Evolutionary conservation across 2,888 invertebrate genomes (phyloP), one percentile per base, ranked within the genome.

Genomic region (Lochmaea crataegi): DNA sequence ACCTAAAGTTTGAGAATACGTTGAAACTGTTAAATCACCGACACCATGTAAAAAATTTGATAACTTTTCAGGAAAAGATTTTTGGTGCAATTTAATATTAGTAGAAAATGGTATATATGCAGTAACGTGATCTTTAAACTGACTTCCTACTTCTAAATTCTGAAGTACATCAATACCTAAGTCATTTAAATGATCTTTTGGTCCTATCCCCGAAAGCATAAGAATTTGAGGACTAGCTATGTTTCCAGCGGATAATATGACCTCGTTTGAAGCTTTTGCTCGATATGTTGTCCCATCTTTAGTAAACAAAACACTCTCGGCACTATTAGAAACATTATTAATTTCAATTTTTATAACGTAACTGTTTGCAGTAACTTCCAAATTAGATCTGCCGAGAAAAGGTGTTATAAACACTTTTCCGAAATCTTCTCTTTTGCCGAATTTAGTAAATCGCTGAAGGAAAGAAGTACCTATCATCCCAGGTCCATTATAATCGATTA

Each of bases 221-320:
- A 96, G 85, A 12, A 96, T 85, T 83, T 96, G 95, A 0, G 96
- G 94, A 0, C 94, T 93, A 74, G 93, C 94, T 38, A 96, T 91
- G 0, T 93, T 87, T 6, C 96, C 96, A 0, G 94, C 94, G 11
- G 92, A 90, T n/a, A 96, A 85, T 67, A 96, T 90, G 1, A 96
- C 90, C 85, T 94, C 95, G 77, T 92, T 93, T 7, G 87, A 89
- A 5, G 94, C 94, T 10, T 86, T 84, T 0, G 88, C 88, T 12
- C 83, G 79, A 73, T 86, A 90, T 77, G 88, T 88, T 81, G 83
- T 86, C 16, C 89, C 89, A 73, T 90, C 87, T 83, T 92, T 92
- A 1, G 88, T 80, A 80, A 72, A 75, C 32, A 70, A 61, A n/a
- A 94, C 92, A 0, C 93, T 94, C 1, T 86, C 85, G 0, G 92